phyloP scores from a whole-genome alignment of 2,888 invertebrate genomes.

The Hypena proboscidalis region DNA sequence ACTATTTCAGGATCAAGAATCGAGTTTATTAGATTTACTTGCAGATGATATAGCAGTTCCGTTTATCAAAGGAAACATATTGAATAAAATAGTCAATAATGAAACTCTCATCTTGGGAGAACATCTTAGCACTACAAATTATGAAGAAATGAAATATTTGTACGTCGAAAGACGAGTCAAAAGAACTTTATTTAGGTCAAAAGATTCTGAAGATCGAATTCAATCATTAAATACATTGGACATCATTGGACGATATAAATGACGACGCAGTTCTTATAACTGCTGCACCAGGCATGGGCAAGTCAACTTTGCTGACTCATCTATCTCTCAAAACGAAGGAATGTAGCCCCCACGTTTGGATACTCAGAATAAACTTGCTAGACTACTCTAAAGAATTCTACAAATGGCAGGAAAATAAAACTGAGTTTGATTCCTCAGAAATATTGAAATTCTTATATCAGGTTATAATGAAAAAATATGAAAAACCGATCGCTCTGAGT shows the following conservation, averaged over 20 bases:
- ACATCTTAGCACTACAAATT: conserved; percentile 4
- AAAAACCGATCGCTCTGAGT: not conserved
- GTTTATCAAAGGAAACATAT: conserved; percentile 14
- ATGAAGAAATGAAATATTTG: conserved; percentile 21
- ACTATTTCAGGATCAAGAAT: conserved; percentile 18
- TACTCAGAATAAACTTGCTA: conserved; percentile 6
- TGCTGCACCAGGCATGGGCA: conserved; percentile 22
- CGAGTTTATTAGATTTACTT: conserved; percentile 9
- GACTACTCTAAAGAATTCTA: conserved; percentile 5
- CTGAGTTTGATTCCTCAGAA: not conserved
- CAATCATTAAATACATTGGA: conserved; percentile 16
- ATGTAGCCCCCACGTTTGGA: not conserved
- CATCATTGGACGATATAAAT: conserved; percentile 1
- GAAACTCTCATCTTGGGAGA: conserved; percentile 18
- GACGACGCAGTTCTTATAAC: conserved; percentile 4
- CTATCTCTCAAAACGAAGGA: conserved; percentile 4
- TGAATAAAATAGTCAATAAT: conserved; percentile 11
- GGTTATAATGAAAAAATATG: not conserved
- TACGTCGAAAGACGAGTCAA: conserved; percentile 20
- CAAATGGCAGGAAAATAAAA: not conserved
- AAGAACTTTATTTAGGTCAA: too few relatives aligned
- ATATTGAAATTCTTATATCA: conserved; percentile 3
- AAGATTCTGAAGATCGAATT: not conserved
- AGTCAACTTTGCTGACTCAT: conserved; percentile 22
- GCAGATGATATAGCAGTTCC: conserved; percentile 3